Percentiles rank a stretch among this genome's conserved stretches.
phyloP scores from a whole-genome alignment of 2,113 vertebrate genomes.

The Corythornis vintsioides region DNA sequence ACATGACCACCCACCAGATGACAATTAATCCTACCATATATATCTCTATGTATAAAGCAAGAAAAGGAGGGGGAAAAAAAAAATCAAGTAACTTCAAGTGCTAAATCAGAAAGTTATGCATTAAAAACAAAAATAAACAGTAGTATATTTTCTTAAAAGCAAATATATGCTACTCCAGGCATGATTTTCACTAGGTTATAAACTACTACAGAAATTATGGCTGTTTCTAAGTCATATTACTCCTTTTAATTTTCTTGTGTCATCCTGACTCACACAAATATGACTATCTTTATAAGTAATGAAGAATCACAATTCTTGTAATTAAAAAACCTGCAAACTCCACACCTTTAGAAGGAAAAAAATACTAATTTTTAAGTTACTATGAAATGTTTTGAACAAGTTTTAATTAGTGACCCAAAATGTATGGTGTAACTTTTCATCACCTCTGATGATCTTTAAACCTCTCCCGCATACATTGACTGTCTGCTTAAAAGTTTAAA shows the following conservation, averaged over 20 bases:
- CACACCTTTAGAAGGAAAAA: background rate
- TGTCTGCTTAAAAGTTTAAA: constrained; percentile 83
- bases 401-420: constrained; percentile 58
- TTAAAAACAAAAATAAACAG: background rate
- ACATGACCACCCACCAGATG: background rate
- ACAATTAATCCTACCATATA: background rate
- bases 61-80: background rate
- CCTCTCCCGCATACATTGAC: constrained; percentile 53
- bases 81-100: background rate
- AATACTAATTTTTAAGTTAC: background rate
- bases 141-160: background rate
- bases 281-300: background rate
- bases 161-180: background rate
- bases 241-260: background rate
- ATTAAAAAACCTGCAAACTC: background rate
- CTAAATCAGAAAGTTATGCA: background rate
- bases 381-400: constrained; percentile 6
- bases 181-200: background rate
- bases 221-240: background rate
- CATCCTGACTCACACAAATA: background rate
- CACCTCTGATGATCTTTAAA: constrained; percentile 53
- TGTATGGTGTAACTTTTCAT: constrained; percentile 6
- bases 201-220: background rate
- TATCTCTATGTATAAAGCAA: background rate
- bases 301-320: background rate